Evolutionary conservation across 2,888 invertebrate species (phyloP).

Genomic region (Ganaspis brasiliensis): DNA sequence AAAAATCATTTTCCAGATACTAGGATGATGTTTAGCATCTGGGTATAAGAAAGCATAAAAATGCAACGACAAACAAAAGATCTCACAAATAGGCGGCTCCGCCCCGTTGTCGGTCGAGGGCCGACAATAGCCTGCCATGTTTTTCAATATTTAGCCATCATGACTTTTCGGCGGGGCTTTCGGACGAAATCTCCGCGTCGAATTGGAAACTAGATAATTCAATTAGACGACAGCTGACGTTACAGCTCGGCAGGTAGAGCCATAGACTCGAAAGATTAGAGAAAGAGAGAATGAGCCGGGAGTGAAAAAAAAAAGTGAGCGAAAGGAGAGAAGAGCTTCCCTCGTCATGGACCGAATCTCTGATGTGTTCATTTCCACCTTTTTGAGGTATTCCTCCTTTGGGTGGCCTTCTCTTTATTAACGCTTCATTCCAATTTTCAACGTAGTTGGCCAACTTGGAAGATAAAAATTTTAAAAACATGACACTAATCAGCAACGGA

Average conservation of each 20-base stretch:
- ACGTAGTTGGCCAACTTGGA: slow-evolving; percentile 31
- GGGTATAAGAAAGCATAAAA: slow-evolving; percentile 64
- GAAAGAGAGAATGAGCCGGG: slow-evolving; percentile 21
- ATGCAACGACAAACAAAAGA: slow-evolving; percentile 69
- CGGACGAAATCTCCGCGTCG: slow-evolving; percentile 79
- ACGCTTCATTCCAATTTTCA: slow-evolving; percentile 24
- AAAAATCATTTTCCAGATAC: background rate
- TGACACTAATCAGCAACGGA: slow-evolving; percentile 39
- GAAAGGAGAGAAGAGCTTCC: slow-evolving; percentile 56
- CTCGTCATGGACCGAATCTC: slow-evolving; percentile 62
- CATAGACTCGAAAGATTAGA: background rate
- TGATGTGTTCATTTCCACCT: slow-evolving; percentile 70
- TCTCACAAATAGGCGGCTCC: slow-evolving; percentile 68
- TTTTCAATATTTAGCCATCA: slow-evolving; percentile 81
- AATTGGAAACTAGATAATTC: slow-evolving; percentile 81
- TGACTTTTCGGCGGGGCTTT: slow-evolving; percentile 78
- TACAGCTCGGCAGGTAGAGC: slow-evolving; percentile 64
- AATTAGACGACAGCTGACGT: slow-evolving; percentile 79
- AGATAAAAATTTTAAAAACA: slow-evolving; percentile 37
- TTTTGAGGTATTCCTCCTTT: slow-evolving; percentile 50
- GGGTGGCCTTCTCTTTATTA: slow-evolving; percentile 46
- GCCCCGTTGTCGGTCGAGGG: slow-evolving; percentile 67
- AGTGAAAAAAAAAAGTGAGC: slow-evolving; percentile 37
- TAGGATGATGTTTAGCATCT: slow-evolving; percentile 60
- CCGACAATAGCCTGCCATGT: slow-evolving; percentile 78